Evolutionary conservation across 2,888 invertebrate genomes (phyloP).

Genomic region (Chymomyza fuscimana): DNA sequence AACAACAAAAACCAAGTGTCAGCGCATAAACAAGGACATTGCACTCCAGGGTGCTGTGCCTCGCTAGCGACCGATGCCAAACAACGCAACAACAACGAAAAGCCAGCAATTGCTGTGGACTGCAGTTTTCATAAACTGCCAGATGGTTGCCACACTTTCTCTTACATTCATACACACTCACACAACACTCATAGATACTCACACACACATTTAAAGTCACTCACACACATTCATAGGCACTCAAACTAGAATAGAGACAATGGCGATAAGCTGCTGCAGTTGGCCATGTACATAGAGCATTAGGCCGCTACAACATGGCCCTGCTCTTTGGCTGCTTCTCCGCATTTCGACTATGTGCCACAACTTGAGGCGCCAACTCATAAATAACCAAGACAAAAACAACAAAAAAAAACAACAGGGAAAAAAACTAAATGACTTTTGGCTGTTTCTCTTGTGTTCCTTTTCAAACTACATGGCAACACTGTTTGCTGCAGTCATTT

Average conservation of each 20-base stretch:
- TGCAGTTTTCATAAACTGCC: conserved; percentile 72
- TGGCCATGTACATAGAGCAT: conserved; percentile 5
- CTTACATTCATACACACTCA: conserved; percentile 5
- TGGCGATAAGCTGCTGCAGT: conserved; percentile 65
- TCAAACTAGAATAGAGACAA: conserved; percentile 49
- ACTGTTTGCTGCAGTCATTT: conserved; percentile 69
- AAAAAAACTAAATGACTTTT: conserved; percentile 63
- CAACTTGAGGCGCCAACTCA: conserved; percentile 72
- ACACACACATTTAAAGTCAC: background rate
- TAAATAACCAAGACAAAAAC: conserved; percentile 56
- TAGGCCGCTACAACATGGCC: conserved; percentile 12
- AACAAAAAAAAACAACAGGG: conserved; percentile 23
- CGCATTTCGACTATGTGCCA: conserved; percentile 41
- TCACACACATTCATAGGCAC: conserved; percentile 14
- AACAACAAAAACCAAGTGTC: conserved; percentile 38
- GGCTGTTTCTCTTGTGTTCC: conserved; percentile 30
- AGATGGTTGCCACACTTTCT: conserved; percentile 29
- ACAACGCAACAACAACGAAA: conserved; percentile 2
- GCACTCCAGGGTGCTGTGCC: conserved; percentile 62
- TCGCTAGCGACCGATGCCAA: conserved; percentile 4
- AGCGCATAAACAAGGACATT: conserved; percentile 72
- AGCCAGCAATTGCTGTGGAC: conserved; percentile 61
- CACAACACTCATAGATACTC: background rate
- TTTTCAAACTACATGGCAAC: conserved; percentile 49
- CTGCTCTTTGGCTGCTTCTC: conserved; percentile 12